A percentile compares a stretch with the other conserved stretches of the same genome.
These are phyloP conservation scores for Borostomias antarcticus DNA, from an alignment of 2,797 vertebrate genomes.

Conservation along the genomic window DNA sequence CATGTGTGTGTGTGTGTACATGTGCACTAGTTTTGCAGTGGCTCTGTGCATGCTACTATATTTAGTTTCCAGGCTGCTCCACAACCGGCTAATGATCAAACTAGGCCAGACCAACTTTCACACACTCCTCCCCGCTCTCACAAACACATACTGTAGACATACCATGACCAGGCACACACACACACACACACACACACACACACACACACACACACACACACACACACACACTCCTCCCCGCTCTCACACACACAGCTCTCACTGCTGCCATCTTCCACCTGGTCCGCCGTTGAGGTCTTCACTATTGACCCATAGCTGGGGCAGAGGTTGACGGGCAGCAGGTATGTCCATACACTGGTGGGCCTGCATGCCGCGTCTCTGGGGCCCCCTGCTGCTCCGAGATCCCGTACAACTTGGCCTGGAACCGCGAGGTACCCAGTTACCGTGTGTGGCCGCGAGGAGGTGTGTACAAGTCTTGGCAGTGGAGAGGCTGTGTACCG, in stretches of 20 bases:
- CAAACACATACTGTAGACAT: background rate
- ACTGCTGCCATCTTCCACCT: background rate
- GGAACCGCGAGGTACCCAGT: no score
- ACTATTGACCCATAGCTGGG: no score
- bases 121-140: background rate
- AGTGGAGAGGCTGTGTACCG: no score
- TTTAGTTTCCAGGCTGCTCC: slow-evolving; percentile 59
- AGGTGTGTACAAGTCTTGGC: no score
- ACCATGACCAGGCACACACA: background rate
- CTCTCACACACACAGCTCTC: slow-evolving; percentile 1
- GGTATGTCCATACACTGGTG: no score
- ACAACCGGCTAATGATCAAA: slow-evolving; percentile 67
- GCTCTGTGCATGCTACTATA: slow-evolving; percentile 47
- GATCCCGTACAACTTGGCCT: no score
- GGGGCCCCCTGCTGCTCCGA: no score
- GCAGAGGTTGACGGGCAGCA: no score
- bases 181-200: slow-evolving; percentile 1
- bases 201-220: slow-evolving; percentile 3
- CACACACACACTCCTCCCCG: background rate
- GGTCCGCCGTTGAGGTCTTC: no score
- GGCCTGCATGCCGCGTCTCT: no score
- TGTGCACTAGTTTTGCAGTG: background rate
- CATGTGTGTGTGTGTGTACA: background rate
- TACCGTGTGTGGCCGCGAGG: no score
- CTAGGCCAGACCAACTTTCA: slow-evolving; percentile 52